Evolutionary conservation across 1,140 invertebrate species (phyloP).

Genomic region (Drosophila nigrodunni): DNA sequence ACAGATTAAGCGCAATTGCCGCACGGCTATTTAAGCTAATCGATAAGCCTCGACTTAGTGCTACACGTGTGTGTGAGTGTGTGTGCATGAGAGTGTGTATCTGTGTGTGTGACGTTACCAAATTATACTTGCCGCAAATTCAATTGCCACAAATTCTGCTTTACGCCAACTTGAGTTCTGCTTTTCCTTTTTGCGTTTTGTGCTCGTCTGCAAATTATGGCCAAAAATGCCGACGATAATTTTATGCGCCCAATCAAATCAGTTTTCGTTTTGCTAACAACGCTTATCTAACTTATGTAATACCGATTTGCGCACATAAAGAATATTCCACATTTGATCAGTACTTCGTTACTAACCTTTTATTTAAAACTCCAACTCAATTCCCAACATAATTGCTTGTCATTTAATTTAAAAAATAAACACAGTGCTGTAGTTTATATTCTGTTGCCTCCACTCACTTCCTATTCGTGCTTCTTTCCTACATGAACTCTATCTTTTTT

Average conservation of each 20-base stretch:
- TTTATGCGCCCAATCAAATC: slow-evolving; percentile 33
- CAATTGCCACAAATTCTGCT: not conserved
- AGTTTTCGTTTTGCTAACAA: slow-evolving; percentile 14
- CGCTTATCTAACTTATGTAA: slow-evolving; percentile 9
- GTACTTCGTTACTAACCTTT: too few species aligned
- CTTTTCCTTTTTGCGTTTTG: not conserved
- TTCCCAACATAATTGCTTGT: too few species aligned
- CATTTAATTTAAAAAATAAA: too few species aligned
- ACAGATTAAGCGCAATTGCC: slow-evolving; percentile 16
- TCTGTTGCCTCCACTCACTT: too few species aligned
- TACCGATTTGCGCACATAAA: not conserved
- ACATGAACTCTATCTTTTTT: too few species aligned
- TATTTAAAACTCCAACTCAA: too few species aligned
- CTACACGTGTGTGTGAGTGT: not conserved
- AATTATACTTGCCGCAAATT: slow-evolving; percentile 12
- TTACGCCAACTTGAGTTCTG: not conserved
- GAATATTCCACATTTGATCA: too few species aligned
- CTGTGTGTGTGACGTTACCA: not conserved
- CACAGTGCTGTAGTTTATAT: too few species aligned
- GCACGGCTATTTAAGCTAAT: slow-evolving; percentile 33
- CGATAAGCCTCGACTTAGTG: slow-evolving; percentile 35
- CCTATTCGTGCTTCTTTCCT: too few species aligned
- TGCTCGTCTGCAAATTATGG: slow-evolving; percentile 30
- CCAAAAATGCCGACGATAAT: slow-evolving; percentile 15
- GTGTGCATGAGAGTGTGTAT: too few species aligned